Percentiles rank a stretch among this genome's conserved stretches.
These are phyloP conservation scores for Pogoniulus pusillus DNA, from an alignment of 2,797 vertebrate genomes.

Conservation along the genomic window DNA sequence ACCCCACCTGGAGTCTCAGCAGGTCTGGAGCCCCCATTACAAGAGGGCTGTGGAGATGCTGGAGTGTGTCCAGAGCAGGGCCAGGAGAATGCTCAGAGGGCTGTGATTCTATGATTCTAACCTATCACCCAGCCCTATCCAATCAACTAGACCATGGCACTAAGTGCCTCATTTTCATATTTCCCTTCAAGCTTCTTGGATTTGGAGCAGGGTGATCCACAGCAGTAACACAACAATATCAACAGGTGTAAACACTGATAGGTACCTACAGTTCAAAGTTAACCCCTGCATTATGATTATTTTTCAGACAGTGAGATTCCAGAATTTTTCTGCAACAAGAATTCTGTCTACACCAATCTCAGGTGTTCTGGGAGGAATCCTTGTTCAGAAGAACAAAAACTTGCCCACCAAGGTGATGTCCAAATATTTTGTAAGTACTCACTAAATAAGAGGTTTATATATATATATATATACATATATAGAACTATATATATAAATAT, in stretches of 20 bases:
- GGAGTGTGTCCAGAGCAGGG: no score
- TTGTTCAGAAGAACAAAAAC: background rate
- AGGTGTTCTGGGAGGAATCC: background rate
- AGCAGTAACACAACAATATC: background rate
- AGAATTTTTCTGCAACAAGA: background rate
- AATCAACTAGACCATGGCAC: no score
- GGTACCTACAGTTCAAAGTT: background rate
- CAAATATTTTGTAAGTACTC: background rate
- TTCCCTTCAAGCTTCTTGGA: background rate
- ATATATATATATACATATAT: no score
- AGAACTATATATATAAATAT: no score
- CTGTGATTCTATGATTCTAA: no score
- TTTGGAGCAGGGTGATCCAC: background rate
- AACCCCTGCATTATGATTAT: accelerated
- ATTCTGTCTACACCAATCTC: background rate
- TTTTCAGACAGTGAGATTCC: background rate
- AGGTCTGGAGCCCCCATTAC: no score
- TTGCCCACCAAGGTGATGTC: background rate
- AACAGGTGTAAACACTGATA: background rate
- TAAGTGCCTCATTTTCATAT: background rate
- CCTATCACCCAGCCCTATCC: no score
- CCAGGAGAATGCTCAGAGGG: no score
- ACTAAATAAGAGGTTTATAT: background rate
- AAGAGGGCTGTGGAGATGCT: no score
- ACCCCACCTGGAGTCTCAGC: no score